Evolutionary conservation across 92 coral and sea anemone species (phyloP).

Genomic region (Porites evermanni): DNA sequence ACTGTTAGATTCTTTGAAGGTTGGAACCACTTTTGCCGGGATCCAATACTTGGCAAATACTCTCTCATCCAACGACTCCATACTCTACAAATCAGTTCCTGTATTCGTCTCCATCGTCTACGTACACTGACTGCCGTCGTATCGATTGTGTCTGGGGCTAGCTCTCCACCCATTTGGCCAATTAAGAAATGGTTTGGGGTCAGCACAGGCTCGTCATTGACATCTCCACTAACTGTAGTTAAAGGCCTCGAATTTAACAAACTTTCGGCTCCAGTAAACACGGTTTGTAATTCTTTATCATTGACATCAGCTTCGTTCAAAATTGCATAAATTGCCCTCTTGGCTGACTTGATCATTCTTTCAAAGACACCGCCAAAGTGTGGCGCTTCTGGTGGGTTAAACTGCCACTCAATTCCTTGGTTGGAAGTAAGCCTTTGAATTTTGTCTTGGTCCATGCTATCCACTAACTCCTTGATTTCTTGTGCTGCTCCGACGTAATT

Average conservation of each 20-base stretch:
- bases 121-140: conserved; percentile 14
- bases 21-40: conserved; percentile 70
- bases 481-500: conserved; percentile 55
- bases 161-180: conserved; percentile 74
- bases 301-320: background rate
- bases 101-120: background rate
- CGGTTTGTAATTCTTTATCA: conserved; percentile 4
- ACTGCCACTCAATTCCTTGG: conserved; percentile 58
- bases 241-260: conserved; percentile 57
- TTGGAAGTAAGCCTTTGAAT: conserved; percentile 47
- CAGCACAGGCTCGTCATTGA: conserved; percentile 68
- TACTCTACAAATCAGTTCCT: conserved; percentile 5
- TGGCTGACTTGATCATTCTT: conserved; percentile 8
- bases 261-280: conserved; percentile 41
- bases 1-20: conserved; percentile 52
- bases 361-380: conserved; percentile 62
- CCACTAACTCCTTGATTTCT: conserved; percentile 52
- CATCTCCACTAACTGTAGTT: conserved; percentile 59
- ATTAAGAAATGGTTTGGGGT: conserved; percentile 70
- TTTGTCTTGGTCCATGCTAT: conserved; percentile 46
- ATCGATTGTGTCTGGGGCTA: conserved; percentile 71
- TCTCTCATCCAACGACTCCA: conserved; percentile 63
- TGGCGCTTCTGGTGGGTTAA: conserved; percentile 63
- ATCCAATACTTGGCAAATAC: conserved; percentile 62
- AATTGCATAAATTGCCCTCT: background rate